Evolutionary conservation across 2,797 vertebrate genomes (phyloP).

Genomic region (Lates japonicus): DNA sequence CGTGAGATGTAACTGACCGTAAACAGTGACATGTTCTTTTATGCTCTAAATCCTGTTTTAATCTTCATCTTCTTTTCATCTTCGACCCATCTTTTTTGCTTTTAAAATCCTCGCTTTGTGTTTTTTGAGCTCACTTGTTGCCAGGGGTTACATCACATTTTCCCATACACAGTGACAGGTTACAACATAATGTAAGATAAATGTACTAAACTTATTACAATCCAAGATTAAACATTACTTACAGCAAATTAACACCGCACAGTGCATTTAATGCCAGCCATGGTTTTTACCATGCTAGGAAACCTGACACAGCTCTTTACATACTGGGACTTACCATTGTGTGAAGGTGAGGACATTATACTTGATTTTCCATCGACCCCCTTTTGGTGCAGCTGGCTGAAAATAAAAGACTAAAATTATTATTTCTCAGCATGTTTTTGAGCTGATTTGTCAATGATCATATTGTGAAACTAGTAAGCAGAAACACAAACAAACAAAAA

Average conservation of each 20-base stretch:
- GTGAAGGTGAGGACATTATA: slow-evolving; percentile 71
- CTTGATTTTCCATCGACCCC: slow-evolving; percentile 76
- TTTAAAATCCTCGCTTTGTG: background rate
- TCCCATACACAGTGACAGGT: background rate
- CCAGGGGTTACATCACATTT: background rate
- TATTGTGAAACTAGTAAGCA: background rate
- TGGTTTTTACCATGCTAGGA: background rate
- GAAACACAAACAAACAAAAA: slow-evolving; percentile 5
- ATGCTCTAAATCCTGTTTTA: slow-evolving; percentile 4
- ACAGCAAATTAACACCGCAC: background rate
- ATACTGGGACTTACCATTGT: slow-evolving; percentile 79
- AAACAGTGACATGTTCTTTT: background rate
- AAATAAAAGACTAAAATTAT: slow-evolving; percentile 52
- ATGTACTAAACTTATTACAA: background rate
- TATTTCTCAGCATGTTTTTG: slow-evolving; percentile 4
- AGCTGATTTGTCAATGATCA: too few species aligned
- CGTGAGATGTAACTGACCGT: slow-evolving; percentile 3
- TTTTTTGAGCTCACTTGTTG: background rate
- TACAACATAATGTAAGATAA: background rate
- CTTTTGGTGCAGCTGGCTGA: slow-evolving; percentile 80
- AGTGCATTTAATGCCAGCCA: slow-evolving; percentile 7
- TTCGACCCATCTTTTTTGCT: background rate
- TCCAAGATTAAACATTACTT: background rate
- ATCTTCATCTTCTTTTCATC: background rate
- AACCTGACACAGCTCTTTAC: background rate